Evolutionary conservation across 2,113 vertebrate genomes (phyloP), one percentile per base, ranked within the genome.

Genomic region (Bettongia penicillata): DNA sequence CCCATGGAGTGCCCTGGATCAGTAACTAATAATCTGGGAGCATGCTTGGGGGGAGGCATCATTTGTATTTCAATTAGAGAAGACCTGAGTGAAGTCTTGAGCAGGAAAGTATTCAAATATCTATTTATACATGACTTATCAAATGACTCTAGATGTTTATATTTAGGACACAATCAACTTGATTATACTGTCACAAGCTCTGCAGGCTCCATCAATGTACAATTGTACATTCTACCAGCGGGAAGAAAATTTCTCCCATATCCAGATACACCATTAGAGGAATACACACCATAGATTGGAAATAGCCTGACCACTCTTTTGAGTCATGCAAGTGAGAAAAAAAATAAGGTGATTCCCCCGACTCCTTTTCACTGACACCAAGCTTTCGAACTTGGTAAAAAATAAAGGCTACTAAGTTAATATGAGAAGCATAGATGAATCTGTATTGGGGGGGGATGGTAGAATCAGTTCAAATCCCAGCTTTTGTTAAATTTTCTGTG

Each of bases 1-100:
- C n/a, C 24, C 1, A 0, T 28, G 51, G 5, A 1, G 0, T 9
- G 37, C 8, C 1, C 28, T 50, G 24, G 25, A 68, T 84, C 49
- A 61, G 51, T 51, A 22, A 19, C 2, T 51, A 22, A 19, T 2
- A 49, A 26, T 19, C 11, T 31, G 11, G 37, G 47, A 93, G 11
- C 52, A 91, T 47, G 92, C 48, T 97, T 95, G 49, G n/a, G n/a
- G n/a, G 24, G 61, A 26, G 53, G 8, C 90, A 3, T 95, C 26
- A 91, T 91, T 93, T 93, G 57, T 89, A 52, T 55, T 57, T 95
- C 93, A 92, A 23, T 97, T 89, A 94, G 77, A 6, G 9, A 92
- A 28, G 84, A 89, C 49, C 24, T 31, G 31, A n/a, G 90, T 57
- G 55, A 92, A 93, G 90, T 94, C 61, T 57, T 94, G n/a, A 51